Conservation (phyloP, 2,113 vertebrate genomes). For the Scophthalmus maximus region DNA sequence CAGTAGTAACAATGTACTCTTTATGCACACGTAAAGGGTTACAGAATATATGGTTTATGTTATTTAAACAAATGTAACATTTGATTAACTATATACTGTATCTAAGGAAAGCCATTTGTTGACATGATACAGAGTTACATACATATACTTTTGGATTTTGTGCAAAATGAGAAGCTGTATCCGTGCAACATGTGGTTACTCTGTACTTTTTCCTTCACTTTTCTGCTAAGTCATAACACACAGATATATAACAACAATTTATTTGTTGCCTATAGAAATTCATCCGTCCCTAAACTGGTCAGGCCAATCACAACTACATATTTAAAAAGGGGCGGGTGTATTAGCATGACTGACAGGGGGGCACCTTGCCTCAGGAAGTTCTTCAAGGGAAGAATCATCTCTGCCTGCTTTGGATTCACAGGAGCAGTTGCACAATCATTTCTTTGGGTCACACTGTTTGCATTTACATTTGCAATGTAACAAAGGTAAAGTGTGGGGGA, state of each 20-base stretch:
- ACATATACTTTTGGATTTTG: not conserved
- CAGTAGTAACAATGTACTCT: not conserved
- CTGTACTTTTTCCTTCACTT: not conserved
- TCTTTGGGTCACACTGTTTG: conserved; percentile 17
- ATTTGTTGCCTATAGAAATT: too few species aligned
- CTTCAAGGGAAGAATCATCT: not conserved
- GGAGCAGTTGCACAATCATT: not conserved
- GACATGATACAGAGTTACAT: not conserved
- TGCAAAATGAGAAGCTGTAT: conserved; percentile 17
- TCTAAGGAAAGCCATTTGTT: not conserved
- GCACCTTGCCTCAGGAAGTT: too few species aligned
- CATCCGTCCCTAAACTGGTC: too few species aligned
- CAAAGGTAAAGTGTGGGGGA: not conserved
- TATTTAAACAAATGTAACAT: not conserved
- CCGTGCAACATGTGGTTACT: not conserved
- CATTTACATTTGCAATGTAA: conserved; percentile 6
- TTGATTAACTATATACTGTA: too few species aligned
- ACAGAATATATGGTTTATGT: not conserved
- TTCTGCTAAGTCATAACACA: not conserved
- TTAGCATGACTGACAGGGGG: too few species aligned
- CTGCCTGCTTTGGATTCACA: conserved; percentile 12
- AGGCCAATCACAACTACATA: too few species aligned
- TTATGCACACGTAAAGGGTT: conserved; percentile 21
- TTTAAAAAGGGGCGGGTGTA: too few species aligned
- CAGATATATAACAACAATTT: not conserved